Evolutionary conservation across 1,140 invertebrate species (phyloP).

Genomic region (silkworm (Bombyx mori)): ASM3026992v2 NC_085126.1:12040001-12040500

Average conservation of each 20-base stretch:
- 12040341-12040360: neutral
- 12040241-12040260: no score
- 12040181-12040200: no score
- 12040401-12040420: slow-evolving; percentile 4
- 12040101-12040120: neutral
- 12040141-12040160: neutral
- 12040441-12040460: slow-evolving; percentile 66
- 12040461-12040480: slow-evolving; percentile 59
- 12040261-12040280: no score
- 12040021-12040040: no score
- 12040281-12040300: no score
- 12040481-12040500: slow-evolving; percentile 55
- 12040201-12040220: no score
- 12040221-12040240: no score
- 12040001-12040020: slow-evolving; percentile 3
- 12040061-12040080: neutral
- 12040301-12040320: no score
- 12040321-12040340: neutral
- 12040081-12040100: neutral
- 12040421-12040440: neutral
- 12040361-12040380: neutral
- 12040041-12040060: no score
- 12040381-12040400: slow-evolving; percentile 44
- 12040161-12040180: neutral
- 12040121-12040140: neutral